phyloP scores from a whole-genome alignment of 92 coral and sea anemone species.

The Parazoanthus swiftii region DNA sequence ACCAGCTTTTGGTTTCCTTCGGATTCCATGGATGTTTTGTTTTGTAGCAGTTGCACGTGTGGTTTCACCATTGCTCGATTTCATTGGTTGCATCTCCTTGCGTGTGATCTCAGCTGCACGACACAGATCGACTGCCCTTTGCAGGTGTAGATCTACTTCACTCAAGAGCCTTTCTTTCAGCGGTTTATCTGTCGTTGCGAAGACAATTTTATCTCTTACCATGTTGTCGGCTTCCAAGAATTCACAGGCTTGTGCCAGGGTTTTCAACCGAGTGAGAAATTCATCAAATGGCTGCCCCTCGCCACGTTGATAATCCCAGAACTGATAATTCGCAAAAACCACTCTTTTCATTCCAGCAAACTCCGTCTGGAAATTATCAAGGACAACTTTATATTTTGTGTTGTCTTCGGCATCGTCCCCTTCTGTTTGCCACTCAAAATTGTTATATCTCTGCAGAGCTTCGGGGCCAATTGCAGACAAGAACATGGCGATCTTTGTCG shows the following conservation, averaged over 20 bases:
- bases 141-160: not conserved
- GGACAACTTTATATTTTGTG: no score
- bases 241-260: not conserved
- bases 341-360: not conserved
- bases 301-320: constrained; percentile 22
- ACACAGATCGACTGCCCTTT: not conserved
- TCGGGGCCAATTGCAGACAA: no score
- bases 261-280: constrained; percentile 6
- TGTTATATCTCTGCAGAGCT: no score
- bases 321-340: not conserved
- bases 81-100: not conserved
- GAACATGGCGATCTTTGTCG: no score
- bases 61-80: not conserved
- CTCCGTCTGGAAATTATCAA: not conserved
- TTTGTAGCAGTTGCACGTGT: not conserved
- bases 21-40: not conserved
- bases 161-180: not conserved
- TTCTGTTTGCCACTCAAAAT: no score
- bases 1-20: not conserved
- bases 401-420: no score
- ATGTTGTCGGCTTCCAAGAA: not conserved
- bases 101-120: not conserved
- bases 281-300: constrained; percentile 12
- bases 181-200: not conserved
- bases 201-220: not conserved